A percentile compares a stretch with the other conserved stretches of the same genome.
phyloP scores from a whole-genome alignment of 2,797 vertebrate genomes.

The Carapus acus region DNA sequence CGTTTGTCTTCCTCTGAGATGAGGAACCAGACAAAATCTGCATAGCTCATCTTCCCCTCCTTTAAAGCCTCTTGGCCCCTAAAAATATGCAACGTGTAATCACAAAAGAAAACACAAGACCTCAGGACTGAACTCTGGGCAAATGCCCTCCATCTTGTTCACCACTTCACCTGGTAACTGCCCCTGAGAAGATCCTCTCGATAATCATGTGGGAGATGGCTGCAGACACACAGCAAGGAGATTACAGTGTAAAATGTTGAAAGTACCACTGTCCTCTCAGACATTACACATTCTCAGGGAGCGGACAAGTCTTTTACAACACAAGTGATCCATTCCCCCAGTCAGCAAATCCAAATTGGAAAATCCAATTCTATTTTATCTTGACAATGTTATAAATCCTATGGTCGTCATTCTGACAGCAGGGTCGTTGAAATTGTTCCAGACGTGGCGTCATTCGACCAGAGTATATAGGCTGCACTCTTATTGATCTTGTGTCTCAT shows the following conservation, averaged over 20 bases:
- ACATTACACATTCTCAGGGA: conserved; percentile 25
- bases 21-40: conserved; percentile 96
- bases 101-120: no score
- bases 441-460: conserved; percentile 64
- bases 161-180: conserved; percentile 81
- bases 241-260: conserved; percentile 23
- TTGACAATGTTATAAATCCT: conserved; percentile 57
- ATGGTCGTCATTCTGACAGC: conserved; percentile 51
- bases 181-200: conserved; percentile 92
- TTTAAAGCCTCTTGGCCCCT: conserved; percentile 80
- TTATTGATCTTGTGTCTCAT: conserved; percentile 65
- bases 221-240: conserved; percentile 52
- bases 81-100: no score
- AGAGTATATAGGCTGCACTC: conserved; percentile 48
- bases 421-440: conserved; percentile 49
- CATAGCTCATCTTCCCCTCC: conserved; percentile 83
- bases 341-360: conserved; percentile 51
- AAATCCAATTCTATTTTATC: conserved; percentile 39
- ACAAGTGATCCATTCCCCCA: conserved; percentile 52
- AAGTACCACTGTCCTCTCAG: neutral
- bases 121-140: neutral
- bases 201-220: conserved; percentile 90
- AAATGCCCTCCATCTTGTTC: neutral
- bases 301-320: conserved; percentile 38
- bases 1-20: conserved; percentile 98